Percentiles rank a stretch among this genome's conserved stretches.
These are phyloP conservation scores for Euleptes europaea DNA, from an alignment of 2,113 vertebrate species.

Conservation along the genomic window DNA sequence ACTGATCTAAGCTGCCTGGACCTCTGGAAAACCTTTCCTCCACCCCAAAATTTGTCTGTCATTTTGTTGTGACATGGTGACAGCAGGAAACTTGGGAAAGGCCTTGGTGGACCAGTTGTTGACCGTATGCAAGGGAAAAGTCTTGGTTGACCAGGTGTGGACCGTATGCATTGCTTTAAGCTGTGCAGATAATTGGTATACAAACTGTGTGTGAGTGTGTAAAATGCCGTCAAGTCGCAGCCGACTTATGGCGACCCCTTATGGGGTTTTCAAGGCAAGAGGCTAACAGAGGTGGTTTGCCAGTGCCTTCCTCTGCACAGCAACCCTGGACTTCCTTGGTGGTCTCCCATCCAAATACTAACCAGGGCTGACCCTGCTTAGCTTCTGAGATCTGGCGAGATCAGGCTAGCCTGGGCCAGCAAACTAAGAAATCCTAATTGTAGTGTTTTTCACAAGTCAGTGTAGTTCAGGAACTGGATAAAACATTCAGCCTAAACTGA, in stretches of 20 bases:
- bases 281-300: no score
- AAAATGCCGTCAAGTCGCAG: no score
- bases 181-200: neutral
- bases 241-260: no score
- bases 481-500: neutral
- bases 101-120: neutral
- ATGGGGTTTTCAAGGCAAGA: no score
- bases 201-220: neutral
- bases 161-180: neutral
- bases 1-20: neutral
- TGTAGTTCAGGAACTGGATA: neutral
- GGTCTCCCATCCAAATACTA: no score
- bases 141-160: neutral
- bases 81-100: neutral
- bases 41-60: neutral
- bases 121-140: neutral
- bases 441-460: no score
- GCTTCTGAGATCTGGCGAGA: no score
- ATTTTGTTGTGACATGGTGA: neutral
- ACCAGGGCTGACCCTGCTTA: neutral
- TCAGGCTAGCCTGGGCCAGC: no score
- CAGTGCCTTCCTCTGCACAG: no score
- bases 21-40: neutral
- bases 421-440: neutral
- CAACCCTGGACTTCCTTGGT: no score